These are phyloP conservation scores for Pomacea canaliculata DNA, from an alignment of 2,888 invertebrate genomes.

Conservation along the genomic window DNA sequence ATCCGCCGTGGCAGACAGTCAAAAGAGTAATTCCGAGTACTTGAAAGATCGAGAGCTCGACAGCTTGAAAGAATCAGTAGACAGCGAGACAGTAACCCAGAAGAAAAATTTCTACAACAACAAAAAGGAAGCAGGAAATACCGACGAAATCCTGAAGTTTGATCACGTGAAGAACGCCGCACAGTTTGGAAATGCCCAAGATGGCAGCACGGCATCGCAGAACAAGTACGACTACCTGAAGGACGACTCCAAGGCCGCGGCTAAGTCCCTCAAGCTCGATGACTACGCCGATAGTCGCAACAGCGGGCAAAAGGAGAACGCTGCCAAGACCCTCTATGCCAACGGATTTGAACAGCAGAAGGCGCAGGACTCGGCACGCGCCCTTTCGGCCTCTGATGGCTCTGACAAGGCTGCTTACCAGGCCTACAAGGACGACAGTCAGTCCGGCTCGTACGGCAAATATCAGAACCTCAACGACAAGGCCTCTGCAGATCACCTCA, in stretches of 20 bases:
- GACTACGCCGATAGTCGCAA: slow-evolving; percentile 18
- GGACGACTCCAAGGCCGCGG: slow-evolving; percentile 28
- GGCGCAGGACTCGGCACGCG: slow-evolving; percentile 22
- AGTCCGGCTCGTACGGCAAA: slow-evolving; percentile 13
- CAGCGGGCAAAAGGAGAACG: slow-evolving; percentile 21
- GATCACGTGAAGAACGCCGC: slow-evolving; percentile 30
- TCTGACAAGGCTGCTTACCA: slow-evolving; percentile 19
- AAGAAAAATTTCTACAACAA: slow-evolving; percentile 36
- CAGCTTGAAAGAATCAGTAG: slow-evolving; percentile 26
- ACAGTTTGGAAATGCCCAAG: slow-evolving; percentile 32
- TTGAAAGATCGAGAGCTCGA: slow-evolving; percentile 30
- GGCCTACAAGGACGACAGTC: slow-evolving; percentile 19
- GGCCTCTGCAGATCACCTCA: background rate
- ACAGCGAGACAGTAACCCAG: slow-evolving; percentile 28
- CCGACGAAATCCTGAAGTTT: slow-evolving; percentile 32
- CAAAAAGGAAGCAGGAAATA: slow-evolving; percentile 34
- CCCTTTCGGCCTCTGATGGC: slow-evolving; percentile 18
- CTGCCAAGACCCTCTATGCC: slow-evolving; percentile 5
- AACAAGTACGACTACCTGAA: slow-evolving; percentile 30
- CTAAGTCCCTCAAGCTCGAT: slow-evolving; percentile 26
- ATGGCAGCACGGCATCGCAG: slow-evolving; percentile 28
- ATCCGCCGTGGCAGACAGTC: slow-evolving; percentile 29
- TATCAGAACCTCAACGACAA: slow-evolving; percentile 26
- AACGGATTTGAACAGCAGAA: slow-evolving; percentile 11
- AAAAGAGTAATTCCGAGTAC: slow-evolving; percentile 30